These are phyloP conservation scores for Cephus sareptanus DNA, from an alignment of 2,888 invertebrate species.

Conservation along the genomic window DNA sequence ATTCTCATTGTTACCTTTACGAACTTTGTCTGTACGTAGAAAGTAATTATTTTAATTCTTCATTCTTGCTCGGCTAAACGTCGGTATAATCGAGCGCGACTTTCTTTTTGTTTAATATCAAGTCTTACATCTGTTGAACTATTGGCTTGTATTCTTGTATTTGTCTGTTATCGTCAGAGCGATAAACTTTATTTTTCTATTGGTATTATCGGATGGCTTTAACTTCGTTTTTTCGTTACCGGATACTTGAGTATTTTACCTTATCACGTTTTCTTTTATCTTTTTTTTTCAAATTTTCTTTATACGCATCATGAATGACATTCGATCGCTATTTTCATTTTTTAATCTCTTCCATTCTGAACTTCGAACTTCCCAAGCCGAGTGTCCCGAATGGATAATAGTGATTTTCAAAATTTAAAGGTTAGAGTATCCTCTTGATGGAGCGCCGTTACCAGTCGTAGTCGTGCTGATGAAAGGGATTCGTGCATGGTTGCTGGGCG, in stretches of 20 bases:
- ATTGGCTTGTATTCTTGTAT: background rate
- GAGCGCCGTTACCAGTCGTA: slow-evolving; percentile 62
- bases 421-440: background rate
- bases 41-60: background rate
- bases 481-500: slow-evolving; percentile 64
- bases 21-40: background rate
- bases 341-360: background rate
- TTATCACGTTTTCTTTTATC: background rate
- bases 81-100: background rate
- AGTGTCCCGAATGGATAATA: background rate
- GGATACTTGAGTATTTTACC: background rate
- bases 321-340: background rate
- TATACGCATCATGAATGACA: background rate
- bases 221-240: background rate
- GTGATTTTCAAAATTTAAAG: background rate
- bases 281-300: background rate
- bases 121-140: background rate
- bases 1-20: background rate
- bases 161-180: background rate
- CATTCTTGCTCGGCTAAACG: background rate
- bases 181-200: background rate
- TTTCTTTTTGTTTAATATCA: background rate
- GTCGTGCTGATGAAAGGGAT: slow-evolving; percentile 59
- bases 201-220: background rate
- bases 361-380: background rate